phyloP scores from a whole-genome alignment of 2,797 vertebrate species.

The Pantherophis vulpinus region DNA sequence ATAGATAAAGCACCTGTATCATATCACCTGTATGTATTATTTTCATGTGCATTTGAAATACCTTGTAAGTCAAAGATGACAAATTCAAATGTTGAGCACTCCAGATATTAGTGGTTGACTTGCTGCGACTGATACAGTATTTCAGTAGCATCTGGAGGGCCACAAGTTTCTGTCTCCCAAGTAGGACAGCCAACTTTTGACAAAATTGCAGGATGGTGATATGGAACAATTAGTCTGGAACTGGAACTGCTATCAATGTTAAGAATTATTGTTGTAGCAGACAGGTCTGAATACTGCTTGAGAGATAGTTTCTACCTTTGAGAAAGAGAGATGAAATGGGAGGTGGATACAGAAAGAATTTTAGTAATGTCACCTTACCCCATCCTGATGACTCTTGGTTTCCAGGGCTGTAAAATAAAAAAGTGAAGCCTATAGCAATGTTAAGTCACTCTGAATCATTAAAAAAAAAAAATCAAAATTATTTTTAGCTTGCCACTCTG shows the following conservation, averaged over 20 bases:
- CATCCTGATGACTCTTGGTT: not conserved
- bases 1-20: not conserved
- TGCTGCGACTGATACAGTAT: not conserved
- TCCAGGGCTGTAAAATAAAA: not conserved
- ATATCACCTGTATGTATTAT: not conserved
- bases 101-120: not conserved
- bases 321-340: not conserved
- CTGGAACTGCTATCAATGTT: not conserved
- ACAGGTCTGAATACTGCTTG: not conserved
- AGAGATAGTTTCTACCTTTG: not conserved
- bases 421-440: not conserved
- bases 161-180: not conserved
- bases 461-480: not conserved
- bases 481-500: slow-evolving; percentile 3
- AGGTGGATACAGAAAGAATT: not conserved
- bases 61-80: not conserved
- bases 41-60: not conserved
- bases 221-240: not conserved
- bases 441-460: slow-evolving; percentile 5
- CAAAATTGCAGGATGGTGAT: not conserved
- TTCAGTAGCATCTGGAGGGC: not conserved
- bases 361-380: not conserved
- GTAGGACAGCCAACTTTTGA: not conserved
- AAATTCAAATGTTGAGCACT: not conserved
- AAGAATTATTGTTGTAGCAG: not conserved